These are phyloP conservation scores for Mustela erminea DNA, from an alignment of 2,797 vertebrate genomes.

Conservation along the genomic window DNA sequence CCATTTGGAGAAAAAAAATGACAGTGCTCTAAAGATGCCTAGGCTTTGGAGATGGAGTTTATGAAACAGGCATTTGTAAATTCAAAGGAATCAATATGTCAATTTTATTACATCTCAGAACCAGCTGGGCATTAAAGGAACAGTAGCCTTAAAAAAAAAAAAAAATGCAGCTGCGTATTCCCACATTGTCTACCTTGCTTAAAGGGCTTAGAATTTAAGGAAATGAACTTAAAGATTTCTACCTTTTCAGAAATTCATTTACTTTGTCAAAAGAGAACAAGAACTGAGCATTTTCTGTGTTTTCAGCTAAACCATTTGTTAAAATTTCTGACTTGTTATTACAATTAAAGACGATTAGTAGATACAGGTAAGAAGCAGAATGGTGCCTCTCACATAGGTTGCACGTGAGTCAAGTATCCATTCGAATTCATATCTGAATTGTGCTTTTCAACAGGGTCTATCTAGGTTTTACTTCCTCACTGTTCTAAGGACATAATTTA, in stretches of 20 bases:
- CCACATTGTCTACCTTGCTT: conserved; percentile 87
- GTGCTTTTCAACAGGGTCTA: conserved; percentile 25
- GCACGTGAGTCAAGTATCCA: conserved; percentile 4
- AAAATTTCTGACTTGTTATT: conserved; percentile 43
- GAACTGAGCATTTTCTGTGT: conserved; percentile 80
- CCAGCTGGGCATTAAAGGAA: conserved; percentile 99
- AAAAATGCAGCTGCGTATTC: conserved; percentile 87
- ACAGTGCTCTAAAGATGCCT: conserved; percentile 97
- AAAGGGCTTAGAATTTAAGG: conserved; percentile 86
- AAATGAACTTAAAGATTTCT: conserved; percentile 82
- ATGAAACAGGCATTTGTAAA: conserved; percentile 99
- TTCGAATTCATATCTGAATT: conserved; percentile 45
- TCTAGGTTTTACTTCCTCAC: conserved; percentile 48
- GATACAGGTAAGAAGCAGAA: conserved; percentile 61
- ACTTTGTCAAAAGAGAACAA: conserved; percentile 61
- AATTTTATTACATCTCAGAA: conserved; percentile 99
- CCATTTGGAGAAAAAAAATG: conserved; percentile 98
- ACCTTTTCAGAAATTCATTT: conserved; percentile 83
- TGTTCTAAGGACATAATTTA: not conserved
- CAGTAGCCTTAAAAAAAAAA: conserved; percentile 88
- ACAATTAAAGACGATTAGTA: conserved; percentile 72
- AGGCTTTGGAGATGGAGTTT: conserved; percentile 98
- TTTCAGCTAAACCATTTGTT: conserved; percentile 64
- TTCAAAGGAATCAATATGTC: conserved; percentile 99
- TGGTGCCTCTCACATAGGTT: not conserved